Evolutionary conservation across 2,888 invertebrate genomes (phyloP).

Genomic region (Nephrotoma flavescens): DNA sequence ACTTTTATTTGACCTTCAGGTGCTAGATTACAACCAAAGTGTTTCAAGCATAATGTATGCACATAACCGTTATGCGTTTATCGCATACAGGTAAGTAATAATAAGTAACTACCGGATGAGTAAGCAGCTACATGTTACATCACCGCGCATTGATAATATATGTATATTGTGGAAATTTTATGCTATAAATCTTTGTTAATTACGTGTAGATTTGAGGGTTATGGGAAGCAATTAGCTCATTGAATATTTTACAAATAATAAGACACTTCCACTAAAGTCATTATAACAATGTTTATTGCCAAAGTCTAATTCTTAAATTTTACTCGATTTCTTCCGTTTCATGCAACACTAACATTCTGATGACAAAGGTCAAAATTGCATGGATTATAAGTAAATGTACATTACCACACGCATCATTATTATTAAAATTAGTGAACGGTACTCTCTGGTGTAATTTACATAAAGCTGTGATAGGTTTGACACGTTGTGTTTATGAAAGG

Average conservation of each 20-base stretch:
- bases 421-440: too few species aligned
- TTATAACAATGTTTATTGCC: too few species aligned
- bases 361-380: not conserved
- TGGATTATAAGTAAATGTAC: not conserved
- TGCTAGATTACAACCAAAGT: not conserved
- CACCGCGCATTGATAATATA: not conserved
- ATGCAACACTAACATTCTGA: not conserved
- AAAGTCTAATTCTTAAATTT: too few species aligned
- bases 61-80: not conserved
- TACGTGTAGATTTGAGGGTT: too few species aligned
- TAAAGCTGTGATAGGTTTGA: too few species aligned
- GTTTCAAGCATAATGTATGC: not conserved
- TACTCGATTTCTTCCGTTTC: not conserved
- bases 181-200: not conserved
- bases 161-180: not conserved
- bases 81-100: not conserved
- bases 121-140: not conserved
- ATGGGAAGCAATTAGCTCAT: too few species aligned
- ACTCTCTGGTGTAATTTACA: too few species aligned
- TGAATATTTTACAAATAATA: too few species aligned
- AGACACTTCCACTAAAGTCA: too few species aligned
- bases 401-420: too few species aligned
- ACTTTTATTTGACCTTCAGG: not conserved
- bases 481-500: too few species aligned
- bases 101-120: not conserved